Conservation (phyloP, 1,140 invertebrate genomes). For the Lepeophtheirus salmonis region DNA sequence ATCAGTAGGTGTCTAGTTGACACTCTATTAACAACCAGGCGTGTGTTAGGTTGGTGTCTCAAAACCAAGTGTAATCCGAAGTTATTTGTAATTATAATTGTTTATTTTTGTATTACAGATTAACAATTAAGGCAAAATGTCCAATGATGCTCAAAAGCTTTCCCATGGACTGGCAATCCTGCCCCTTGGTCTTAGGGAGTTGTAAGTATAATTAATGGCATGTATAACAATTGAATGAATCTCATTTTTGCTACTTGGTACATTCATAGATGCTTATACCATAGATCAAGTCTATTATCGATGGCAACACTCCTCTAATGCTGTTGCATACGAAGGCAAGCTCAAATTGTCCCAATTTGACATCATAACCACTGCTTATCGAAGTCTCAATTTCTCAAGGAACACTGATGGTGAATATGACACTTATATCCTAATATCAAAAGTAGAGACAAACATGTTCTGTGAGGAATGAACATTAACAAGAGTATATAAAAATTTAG, state of each 20-base stretch:
- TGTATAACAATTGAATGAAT: slow-evolving; percentile 6
- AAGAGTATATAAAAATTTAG: no score
- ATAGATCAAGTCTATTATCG: slow-evolving; percentile 7
- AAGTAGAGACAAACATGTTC: no score
- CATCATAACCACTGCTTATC: slow-evolving; percentile 8
- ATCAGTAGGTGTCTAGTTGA: no score
- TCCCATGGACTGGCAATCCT: slow-evolving; percentile 41
- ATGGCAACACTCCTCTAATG: neutral
- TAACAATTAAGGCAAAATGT: slow-evolving; percentile 44
- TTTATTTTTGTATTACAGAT: slow-evolving; percentile 27
- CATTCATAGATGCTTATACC: slow-evolving; percentile 8
- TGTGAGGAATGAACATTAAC: no score
- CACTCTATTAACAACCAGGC: no score
- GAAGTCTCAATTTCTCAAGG: slow-evolving; percentile 14
- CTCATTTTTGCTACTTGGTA: neutral
- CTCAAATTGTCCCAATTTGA: slow-evolving; percentile 16
- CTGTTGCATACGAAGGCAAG: slow-evolving; percentile 6
- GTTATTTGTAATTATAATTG: no score
- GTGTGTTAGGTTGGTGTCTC: no score
- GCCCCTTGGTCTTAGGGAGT: slow-evolving; percentile 39
- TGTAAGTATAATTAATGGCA: slow-evolving; percentile 33
- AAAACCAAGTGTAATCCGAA: no score
- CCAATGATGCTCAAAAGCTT: slow-evolving; percentile 44
- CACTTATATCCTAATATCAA: no score
- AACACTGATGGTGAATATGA: neutral